Percentiles rank a stretch among this genome's conserved stretches.
These are phyloP conservation scores for Corythornis madagascariensis DNA, from an alignment of 2,113 vertebrate species.

Conservation along the genomic window DNA sequence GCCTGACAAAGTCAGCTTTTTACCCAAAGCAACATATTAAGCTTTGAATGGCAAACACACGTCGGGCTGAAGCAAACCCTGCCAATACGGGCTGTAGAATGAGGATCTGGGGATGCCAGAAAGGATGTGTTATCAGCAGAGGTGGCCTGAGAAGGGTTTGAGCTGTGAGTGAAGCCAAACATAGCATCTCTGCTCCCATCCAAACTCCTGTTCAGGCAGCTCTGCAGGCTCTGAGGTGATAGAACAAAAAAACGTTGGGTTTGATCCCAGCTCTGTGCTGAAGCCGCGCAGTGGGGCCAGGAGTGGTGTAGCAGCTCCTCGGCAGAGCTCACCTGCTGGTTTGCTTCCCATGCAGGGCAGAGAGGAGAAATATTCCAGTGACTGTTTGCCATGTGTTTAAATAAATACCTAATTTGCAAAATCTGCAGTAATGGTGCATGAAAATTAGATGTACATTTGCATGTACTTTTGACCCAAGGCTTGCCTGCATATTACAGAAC, in stretches of 20 bases:
- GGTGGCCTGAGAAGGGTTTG: background rate
- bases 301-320: background rate
- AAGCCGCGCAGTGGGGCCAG: background rate
- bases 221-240: background rate
- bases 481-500: constrained; percentile 23
- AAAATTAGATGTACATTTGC: constrained; percentile 12
- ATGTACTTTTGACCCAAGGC: constrained; percentile 26
- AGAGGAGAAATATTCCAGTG: background rate
- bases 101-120: background rate
- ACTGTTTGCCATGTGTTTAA: constrained; percentile 45
- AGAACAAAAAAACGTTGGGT: background rate
- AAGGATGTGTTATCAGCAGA: background rate
- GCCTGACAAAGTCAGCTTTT: background rate
- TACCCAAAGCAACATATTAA: background rate
- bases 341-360: background rate
- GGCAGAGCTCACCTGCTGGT: background rate
- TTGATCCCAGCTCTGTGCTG: background rate
- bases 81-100: background rate
- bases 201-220: background rate
- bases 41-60: background rate
- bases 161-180: background rate
- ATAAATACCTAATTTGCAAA: constrained; percentile 56
- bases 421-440: constrained; percentile 45
- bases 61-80: background rate
- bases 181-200: background rate